Evolutionary conservation across 2,797 vertebrate genomes (phyloP), one percentile per base, ranked within the genome.

Genomic region (Oryzias dopingdopingensis): DNA sequence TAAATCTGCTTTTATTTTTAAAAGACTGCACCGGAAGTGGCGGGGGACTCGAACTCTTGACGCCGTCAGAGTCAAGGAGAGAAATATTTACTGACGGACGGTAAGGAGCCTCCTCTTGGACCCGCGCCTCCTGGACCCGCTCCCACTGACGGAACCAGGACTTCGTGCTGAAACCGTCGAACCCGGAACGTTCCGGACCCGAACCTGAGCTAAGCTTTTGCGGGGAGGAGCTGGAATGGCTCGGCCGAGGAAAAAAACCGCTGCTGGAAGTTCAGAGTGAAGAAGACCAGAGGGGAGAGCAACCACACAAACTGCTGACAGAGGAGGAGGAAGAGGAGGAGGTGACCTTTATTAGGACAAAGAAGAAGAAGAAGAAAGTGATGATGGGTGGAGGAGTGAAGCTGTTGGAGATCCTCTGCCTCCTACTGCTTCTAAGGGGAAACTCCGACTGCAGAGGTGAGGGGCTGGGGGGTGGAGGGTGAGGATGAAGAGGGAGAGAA

Each of bases 391-490:
- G 72, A 5, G 63, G 57, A 64, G 55, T 2, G 42, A 52, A 22
- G 53, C 59, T 79, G 69, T 70, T 83, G 78, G 66, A 70, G 57
- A 14, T 82, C 62, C 79, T 60, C 59, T 72, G 59, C 0, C 60
- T 81, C 67, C 62, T 79, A 54, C 61, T 82, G 54, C 62, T 80
- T 56, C 26, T 81, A 53, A 62, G 44, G 20, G 79, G 71, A 64
- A 12, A 47, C 46, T 45, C 59, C 0, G 49, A 62, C 4, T 67
- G 79, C 56, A 48, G 60, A 77, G 82, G 80, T 84, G n/a, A 57
- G 45, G 42, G 5, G 48, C 32, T 5, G 48, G 55, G 37, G 23
- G 47, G 3, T 4, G 32, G 18, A 42, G n/a, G 12, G 5, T 1
- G 26, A 32, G 37, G 47, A 18, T 18, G 18, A 18, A 18, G 18